These are phyloP conservation scores for Synchiropus splendidus DNA, from an alignment of 2,113 vertebrate species.

Conservation along the genomic window DNA sequence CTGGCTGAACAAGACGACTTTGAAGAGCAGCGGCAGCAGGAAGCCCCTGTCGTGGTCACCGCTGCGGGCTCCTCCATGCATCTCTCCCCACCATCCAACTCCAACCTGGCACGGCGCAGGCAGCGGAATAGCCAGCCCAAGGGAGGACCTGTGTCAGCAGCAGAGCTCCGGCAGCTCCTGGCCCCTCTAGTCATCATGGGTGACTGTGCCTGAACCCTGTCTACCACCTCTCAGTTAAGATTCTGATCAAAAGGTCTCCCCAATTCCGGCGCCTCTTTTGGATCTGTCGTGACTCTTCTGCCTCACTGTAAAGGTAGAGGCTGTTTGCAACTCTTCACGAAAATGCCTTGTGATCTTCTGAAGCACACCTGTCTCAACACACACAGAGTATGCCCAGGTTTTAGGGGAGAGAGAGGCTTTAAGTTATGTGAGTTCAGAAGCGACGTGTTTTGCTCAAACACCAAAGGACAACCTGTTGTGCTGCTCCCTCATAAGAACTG, in stretches of 20 bases:
- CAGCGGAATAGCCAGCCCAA: constrained; percentile 78
- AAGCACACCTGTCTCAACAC: constrained; percentile 53
- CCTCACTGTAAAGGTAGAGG: constrained; percentile 44
- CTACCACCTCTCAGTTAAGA: constrained; percentile 23
- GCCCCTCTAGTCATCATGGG: constrained; percentile 83
- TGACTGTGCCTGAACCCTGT: constrained; percentile 73
- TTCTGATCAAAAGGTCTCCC: constrained; percentile 25
- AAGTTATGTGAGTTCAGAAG: constrained; percentile 34
- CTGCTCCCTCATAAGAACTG: constrained; percentile 70
- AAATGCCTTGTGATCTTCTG: constrained; percentile 61
- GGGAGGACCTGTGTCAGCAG: constrained; percentile 64
- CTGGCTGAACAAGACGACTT: constrained; percentile 82
- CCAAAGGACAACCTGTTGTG: constrained; percentile 71
- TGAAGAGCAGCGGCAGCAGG: constrained; percentile 73
- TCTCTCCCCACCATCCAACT: constrained; percentile 87
- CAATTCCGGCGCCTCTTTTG: constrained; percentile 12
- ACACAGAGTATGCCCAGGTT: constrained; percentile 29
- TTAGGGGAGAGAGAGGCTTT: constrained; percentile 27
- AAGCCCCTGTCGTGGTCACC: constrained; percentile 75
- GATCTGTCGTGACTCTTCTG: constrained; percentile 41
- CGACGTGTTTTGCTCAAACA: constrained; percentile 54
- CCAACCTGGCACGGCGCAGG: constrained; percentile 83
- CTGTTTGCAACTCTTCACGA: constrained; percentile 36
- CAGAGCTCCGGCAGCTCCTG: constrained; percentile 72
- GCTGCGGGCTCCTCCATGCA: constrained; percentile 80